phyloP scores from a whole-genome alignment of 2,888 invertebrate genomes.

The Tenthredo livida region DNA sequence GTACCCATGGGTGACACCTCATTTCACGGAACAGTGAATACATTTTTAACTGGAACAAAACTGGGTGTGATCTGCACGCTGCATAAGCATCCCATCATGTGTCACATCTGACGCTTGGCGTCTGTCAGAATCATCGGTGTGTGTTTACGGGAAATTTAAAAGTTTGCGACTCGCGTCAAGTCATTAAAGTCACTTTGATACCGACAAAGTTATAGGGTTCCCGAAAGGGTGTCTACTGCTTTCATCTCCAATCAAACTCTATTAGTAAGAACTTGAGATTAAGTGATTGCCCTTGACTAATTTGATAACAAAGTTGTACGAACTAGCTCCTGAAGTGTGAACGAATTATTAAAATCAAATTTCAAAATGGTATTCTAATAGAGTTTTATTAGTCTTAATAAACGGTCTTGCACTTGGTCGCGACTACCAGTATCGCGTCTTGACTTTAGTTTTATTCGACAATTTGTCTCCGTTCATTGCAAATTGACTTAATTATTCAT shows the following conservation, averaged over 20 bases:
- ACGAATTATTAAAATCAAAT: not conserved
- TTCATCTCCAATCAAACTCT: slow-evolving; percentile 15
- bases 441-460: not conserved
- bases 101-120: not conserved
- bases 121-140: not conserved
- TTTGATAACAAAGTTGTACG: slow-evolving; percentile 3
- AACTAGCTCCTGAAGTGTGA: not conserved
- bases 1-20: slow-evolving; percentile 28
- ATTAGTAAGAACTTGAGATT: slow-evolving; percentile 29
- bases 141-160: not conserved
- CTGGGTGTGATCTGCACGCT: not conserved
- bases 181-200: slow-evolving; percentile 28
- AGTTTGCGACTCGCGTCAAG: not conserved
- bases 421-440: not conserved
- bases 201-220: slow-evolving; percentile 4
- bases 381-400: not conserved
- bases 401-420: not conserved
- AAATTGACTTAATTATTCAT: not conserved
- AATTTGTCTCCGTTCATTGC: not conserved
- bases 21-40: slow-evolving; percentile 34
- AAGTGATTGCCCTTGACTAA: slow-evolving; percentile 13
- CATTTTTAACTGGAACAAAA: slow-evolving; percentile 32
- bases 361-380: not conserved
- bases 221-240: slow-evolving; percentile 24
- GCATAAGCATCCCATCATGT: slow-evolving; percentile 16